phyloP scores from a whole-genome alignment of 2,113 vertebrate genomes.

The Thamnaconus septentrionalis region DNA sequence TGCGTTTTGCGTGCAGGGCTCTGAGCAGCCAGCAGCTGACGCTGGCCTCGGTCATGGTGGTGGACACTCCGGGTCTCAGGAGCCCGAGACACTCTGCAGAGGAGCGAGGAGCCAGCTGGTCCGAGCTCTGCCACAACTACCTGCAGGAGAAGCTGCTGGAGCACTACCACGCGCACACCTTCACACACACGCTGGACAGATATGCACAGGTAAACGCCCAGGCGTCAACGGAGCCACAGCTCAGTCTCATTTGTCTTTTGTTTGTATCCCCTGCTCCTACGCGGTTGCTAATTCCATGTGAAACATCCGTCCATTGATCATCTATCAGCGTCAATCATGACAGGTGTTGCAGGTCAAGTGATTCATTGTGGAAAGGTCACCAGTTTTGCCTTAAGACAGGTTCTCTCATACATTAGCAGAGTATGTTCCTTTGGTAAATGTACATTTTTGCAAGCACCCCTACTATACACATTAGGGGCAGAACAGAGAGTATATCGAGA shows the following conservation, averaged over 20 bases:
- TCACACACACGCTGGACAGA: constrained; percentile 75
- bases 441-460: too few relatives aligned
- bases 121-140: constrained; percentile 94
- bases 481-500: too few relatives aligned
- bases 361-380: too few relatives aligned
- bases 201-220: constrained; percentile 79
- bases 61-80: constrained; percentile 88
- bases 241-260: not conserved
- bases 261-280: too few relatives aligned
- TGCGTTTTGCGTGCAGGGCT: constrained; percentile 71
- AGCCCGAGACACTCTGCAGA: constrained; percentile 81
- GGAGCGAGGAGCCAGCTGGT: constrained; percentile 84
- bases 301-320: too few relatives aligned
- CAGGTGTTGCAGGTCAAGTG: too few relatives aligned
- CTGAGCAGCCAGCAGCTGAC: constrained; percentile 86
- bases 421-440: too few relatives aligned
- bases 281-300: too few relatives aligned
- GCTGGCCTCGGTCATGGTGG: constrained; percentile 88
- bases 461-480: too few relatives aligned
- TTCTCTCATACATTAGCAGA: too few relatives aligned
- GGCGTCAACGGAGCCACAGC: not conserved
- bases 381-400: too few relatives aligned
- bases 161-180: constrained; percentile 83
- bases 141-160: constrained; percentile 88
- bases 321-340: too few relatives aligned